Base-by-base conservation (phyloP, 2,797 vertebrate genomes). In the Cephalopachus bancanus region DNA sequence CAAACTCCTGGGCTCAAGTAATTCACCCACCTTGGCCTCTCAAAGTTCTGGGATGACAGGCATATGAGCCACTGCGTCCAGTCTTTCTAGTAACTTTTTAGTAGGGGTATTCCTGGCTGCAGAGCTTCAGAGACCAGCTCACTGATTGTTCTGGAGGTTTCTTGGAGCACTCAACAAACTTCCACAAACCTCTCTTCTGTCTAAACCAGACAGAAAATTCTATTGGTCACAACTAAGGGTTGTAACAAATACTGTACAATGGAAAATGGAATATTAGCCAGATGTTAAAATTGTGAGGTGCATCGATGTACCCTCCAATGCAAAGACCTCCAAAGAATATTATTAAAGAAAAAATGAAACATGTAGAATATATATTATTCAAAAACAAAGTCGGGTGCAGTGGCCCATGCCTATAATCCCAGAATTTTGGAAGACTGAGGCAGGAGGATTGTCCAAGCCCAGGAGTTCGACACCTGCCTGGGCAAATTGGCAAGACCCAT, bases 191-290 rank as follows among this genome's bases (percentile, higher is more conserved):
- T 80, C n/a, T 55, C 30, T 75, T 76, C 62, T 76, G 14, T 33
- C 80, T 65, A 78, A 94, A 93, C 37, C n/a, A 96, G 20, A 14
- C 67, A 83, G 44, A 72, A 97, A 95, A 84, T 59, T 65, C 67
- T 60, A 7, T 55, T 71, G 11, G 60, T 55, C 10, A 71, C 26
- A 57, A 37, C 53, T 87, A 79, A 79, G 53, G 90, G 44, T 92
- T 55, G 72, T 37, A 53, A 89, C 57, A 93, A 89, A 85, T n/a
- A 75, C 8, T 37, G 4, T 53, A 10, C 15, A 64, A 12, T 59
- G 53, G 33, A 71, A 95, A 91, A 64, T 19, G 10, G 12, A 44
- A 89, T 22, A 9, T 8, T 93, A 64, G 16, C 17, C 26, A 53
- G 76, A 59, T n/a, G 64, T 59, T 74, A 72, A 83, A 94, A 87